Evolutionary conservation across 2,888 invertebrate genomes (phyloP).

Genomic region (Pandemis corylana): DNA sequence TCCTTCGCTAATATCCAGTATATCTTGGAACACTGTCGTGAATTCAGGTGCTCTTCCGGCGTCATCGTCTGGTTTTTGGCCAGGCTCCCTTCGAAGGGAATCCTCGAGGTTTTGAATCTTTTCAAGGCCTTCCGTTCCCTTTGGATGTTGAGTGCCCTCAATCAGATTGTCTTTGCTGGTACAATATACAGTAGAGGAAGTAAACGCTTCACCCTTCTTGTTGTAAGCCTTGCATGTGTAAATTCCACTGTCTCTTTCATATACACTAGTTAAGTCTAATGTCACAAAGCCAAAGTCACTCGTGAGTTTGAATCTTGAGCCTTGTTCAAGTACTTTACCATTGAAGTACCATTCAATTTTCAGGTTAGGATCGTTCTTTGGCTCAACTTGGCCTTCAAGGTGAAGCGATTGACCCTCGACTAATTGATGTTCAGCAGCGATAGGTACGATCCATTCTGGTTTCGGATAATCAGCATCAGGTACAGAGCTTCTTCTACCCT

Average conservation of each 20-base stretch:
- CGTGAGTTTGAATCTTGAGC: constrained; percentile 95
- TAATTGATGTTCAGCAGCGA: constrained; percentile 91
- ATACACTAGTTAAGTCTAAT: constrained; percentile 95
- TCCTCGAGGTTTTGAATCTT: constrained; percentile 96
- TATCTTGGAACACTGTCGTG: constrained; percentile 93
- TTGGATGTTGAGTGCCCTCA: constrained; percentile 96
- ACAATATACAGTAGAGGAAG: constrained; percentile 94
- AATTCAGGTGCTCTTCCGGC: constrained; percentile 94
- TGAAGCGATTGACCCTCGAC: constrained; percentile 94
- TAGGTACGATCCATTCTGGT: constrained; percentile 94
- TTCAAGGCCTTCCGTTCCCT: constrained; percentile 96
- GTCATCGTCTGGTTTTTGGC: constrained; percentile 88
- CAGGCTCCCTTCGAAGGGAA: constrained; percentile 90
- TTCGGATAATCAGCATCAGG: constrained; percentile 92
- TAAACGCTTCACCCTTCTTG: constrained; percentile 95
- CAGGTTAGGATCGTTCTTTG: constrained; percentile 95
- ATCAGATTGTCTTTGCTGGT: constrained; percentile 92
- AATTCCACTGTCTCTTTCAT: constrained; percentile 96
- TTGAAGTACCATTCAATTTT: constrained; percentile 98
- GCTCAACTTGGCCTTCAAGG: constrained; percentile 97
- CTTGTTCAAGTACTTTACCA: constrained; percentile 94
- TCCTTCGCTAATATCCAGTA: constrained; percentile 94
- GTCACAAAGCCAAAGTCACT: constrained; percentile 99
- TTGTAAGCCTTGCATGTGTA: constrained; percentile 97
- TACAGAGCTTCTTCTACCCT: constrained; percentile 87